A percentile compares a stretch with the other conserved stretches of the same genome.
These are phyloP conservation scores for Eristalis arbustorum DNA, from an alignment of 2,888 invertebrate species.

Conservation along the genomic window DNA sequence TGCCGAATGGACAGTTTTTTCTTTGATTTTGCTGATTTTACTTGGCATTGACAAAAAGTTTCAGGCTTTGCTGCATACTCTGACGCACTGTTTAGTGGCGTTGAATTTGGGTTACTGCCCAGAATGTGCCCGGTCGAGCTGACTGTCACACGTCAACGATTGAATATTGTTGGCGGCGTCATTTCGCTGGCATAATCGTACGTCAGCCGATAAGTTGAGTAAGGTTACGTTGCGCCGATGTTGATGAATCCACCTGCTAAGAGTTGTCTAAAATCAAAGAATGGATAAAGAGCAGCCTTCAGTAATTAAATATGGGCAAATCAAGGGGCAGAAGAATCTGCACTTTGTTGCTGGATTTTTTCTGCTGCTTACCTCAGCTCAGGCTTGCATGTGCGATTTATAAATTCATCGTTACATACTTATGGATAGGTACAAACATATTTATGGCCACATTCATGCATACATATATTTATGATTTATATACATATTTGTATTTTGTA, in stretches of 20 bases:
- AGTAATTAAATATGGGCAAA: not conserved
- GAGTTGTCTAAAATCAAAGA: constrained; percentile 12
- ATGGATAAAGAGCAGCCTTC: not conserved
- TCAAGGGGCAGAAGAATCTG: not conserved
- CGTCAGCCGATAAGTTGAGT: constrained; percentile 11
- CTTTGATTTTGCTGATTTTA: not conserved
- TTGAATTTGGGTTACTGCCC: constrained; percentile 44
- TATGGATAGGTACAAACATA: constrained; percentile 8
- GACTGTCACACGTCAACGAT: not conserved
- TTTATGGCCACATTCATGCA: constrained; percentile 17
- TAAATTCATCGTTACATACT: constrained; percentile 43
- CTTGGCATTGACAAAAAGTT: not conserved
- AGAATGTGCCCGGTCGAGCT: constrained; percentile 20
- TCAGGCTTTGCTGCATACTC: not conserved
- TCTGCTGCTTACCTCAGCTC: constrained; percentile 29
- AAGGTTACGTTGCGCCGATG: constrained; percentile 16
- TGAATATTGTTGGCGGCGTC: not conserved
- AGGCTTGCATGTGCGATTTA: constrained; percentile 68
- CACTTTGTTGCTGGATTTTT: constrained; percentile 23
- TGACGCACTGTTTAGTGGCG: constrained; percentile 49
- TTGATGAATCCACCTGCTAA: not conserved
- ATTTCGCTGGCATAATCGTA: not conserved
- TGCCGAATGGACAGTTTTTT: constrained; percentile 4
- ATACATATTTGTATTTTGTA: constrained; percentile 47
- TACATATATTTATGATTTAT: constrained; percentile 7